phyloP scores from a whole-genome alignment of 1,140 invertebrate genomes.

The Latrodectus geometricus region DNA sequence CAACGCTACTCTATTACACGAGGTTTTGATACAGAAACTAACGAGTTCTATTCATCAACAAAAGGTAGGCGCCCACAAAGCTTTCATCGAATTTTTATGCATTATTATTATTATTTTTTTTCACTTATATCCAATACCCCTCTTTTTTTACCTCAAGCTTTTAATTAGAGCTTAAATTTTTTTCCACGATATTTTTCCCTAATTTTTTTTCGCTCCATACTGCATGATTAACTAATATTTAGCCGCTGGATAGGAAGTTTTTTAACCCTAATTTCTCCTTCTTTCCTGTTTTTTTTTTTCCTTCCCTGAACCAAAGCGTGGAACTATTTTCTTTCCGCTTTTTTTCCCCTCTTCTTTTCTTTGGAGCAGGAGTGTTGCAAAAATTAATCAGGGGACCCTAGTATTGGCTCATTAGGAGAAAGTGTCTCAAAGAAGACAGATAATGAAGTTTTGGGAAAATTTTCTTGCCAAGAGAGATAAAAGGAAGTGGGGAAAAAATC shows the following conservation, averaged over 20 bases:
- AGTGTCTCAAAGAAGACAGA: constrained; percentile 49
- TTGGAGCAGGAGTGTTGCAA: constrained; percentile 5
- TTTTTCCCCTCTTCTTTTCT: constrained; percentile 14
- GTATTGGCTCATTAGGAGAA: constrained; percentile 53
- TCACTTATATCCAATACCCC: constrained; percentile 5
- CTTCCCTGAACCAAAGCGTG: constrained; percentile 31
- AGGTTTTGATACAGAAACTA: constrained; percentile 55
- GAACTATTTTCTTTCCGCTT: constrained; percentile 27
- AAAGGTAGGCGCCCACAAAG: constrained; percentile 53
- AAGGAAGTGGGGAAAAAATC: constrained; percentile 1
- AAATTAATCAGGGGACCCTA: constrained; percentile 45
- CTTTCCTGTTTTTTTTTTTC: constrained; percentile 44
- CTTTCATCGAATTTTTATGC: constrained; percentile 56
- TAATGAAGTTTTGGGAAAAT: constrained; percentile 57
- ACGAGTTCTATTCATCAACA: constrained; percentile 55
- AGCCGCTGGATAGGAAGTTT: constrained; percentile 43
- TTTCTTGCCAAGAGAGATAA: constrained; percentile 13
- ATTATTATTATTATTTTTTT: constrained; percentile 36
- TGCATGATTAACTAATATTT: constrained; percentile 58
- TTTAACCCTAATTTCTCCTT: constrained; percentile 9
- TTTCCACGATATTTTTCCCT: constrained; percentile 3
- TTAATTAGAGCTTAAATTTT: constrained; percentile 60
- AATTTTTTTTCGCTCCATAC: constrained; percentile 27
- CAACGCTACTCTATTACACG: constrained; percentile 28
- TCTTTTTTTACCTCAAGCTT: constrained; percentile 48